Evolutionary conservation across 1,140 invertebrate genomes (phyloP), one percentile per base, ranked within the genome.

Genomic region (Orchestia grillus): DNA sequence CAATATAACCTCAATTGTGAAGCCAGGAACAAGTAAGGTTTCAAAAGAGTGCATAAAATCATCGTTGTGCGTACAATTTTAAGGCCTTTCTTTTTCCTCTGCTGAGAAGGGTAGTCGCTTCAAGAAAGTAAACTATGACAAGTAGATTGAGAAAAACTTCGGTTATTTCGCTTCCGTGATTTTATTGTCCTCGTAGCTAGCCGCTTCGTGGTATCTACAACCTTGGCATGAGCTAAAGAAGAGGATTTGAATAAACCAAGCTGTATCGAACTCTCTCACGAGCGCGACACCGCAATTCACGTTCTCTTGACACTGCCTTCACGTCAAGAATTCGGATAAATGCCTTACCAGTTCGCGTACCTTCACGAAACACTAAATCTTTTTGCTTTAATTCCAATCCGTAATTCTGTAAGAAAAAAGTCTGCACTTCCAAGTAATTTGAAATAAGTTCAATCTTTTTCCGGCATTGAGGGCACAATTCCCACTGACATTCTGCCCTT

Each of bases 401-500:
- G 62, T 77, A 28, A 77, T 77, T 77, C 28, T 28, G 62, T 77
- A 19, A 28, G 62, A 77, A 77, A 77, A 36, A 8, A 77, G 62
- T 77, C 15, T 36, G 62, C 15, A 36, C 62, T 36, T 8, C 62
- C 1, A 77, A 36, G 36, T 28, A 77, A 77, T 77, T 77, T 77
- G 62, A 77, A 15, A 28, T 28, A 77, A 77, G 15, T 90, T 90
- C 41, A 3, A 90, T 42, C 42, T 4, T 41, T 90, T 42, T 36
- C 42, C 88, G 43, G 36, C 87, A 87, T 87, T 41, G 87, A 87
- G 87, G 88, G 88, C 88, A 90, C 88, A 44, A 77, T 90, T 42
- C 28, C n/a, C 43, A 53, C n/a, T 90, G 88, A 41, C 88, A 90
- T 90, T 44, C 15, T 90, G 88, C 41, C 88, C 88, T 90, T 41